A percentile compares a stretch with the other conserved stretches of the same genome.
These are phyloP conservation scores for Oscheius sp. DNA, from an alignment of 1,140 invertebrate genomes.

Conservation along the genomic window DNA sequence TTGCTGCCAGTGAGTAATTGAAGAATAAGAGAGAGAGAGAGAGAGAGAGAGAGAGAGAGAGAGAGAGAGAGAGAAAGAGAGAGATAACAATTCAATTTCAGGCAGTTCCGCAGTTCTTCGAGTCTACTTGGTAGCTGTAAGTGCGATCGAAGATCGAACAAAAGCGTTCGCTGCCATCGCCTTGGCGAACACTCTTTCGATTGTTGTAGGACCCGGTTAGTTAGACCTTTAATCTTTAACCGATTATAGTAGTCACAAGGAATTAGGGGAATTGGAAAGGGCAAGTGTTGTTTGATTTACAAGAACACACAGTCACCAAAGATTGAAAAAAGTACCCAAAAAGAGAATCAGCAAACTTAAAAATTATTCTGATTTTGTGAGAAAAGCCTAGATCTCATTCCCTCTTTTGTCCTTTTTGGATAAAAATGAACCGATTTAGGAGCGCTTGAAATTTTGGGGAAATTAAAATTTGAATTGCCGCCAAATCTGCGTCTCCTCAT, in stretches of 20 bases:
- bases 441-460: too few relatives aligned
- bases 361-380: too few relatives aligned
- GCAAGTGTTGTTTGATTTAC: background rate
- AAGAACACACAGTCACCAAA: background rate
- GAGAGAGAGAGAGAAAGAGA: too few relatives aligned
- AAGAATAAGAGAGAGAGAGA: background rate
- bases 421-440: too few relatives aligned
- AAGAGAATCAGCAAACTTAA: background rate
- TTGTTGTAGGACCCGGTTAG: conserved; percentile 26
- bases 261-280: background rate
- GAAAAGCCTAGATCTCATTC: too few relatives aligned
- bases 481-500: too few relatives aligned
- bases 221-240: background rate
- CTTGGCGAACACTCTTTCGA: conserved; percentile 10
- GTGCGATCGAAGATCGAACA: conserved; percentile 6
- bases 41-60: background rate
- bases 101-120: conserved; percentile 34
- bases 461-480: too few relatives aligned
- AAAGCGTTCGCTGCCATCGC: conserved; percentile 17
- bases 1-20: conserved; percentile 19
- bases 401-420: too few relatives aligned
- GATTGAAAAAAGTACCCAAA: background rate
- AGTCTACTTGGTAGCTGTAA: conserved; percentile 20
- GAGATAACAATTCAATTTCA: background rate
- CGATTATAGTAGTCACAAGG: background rate